phyloP scores from a whole-genome alignment of 2,113 vertebrate species.

The Acanthisitta chloris region DNA sequence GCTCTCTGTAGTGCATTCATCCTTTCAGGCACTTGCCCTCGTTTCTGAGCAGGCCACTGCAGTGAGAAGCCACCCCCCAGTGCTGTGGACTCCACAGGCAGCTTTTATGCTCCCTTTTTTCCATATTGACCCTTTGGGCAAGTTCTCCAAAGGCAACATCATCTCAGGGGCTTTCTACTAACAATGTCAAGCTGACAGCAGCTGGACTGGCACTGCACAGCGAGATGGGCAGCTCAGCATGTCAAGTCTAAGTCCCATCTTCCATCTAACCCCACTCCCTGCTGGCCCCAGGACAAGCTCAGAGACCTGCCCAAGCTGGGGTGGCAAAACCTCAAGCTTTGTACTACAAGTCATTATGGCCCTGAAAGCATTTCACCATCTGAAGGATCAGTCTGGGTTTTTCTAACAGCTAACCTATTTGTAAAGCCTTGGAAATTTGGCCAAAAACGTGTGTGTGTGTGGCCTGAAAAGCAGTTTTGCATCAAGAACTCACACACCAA shows the following conservation, averaged over 20 bases:
- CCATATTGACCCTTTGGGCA: background rate
- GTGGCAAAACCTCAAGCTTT: background rate
- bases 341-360: background rate
- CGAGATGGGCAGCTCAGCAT: background rate
- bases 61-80: background rate
- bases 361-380: background rate
- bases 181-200: background rate
- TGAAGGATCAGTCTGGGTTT: background rate
- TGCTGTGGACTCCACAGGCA: background rate
- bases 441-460: fast-evolving
- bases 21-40: background rate
- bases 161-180: background rate
- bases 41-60: background rate
- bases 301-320: background rate
- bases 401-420: background rate
- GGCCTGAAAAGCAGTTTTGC: background rate
- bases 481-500: background rate
- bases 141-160: background rate
- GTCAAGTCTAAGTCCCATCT: background rate
- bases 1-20: background rate
- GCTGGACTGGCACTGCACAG: background rate
- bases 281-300: background rate
- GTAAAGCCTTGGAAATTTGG: background rate
- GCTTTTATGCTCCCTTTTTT: background rate
- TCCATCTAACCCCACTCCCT: background rate